A percentile compares a stretch with the other conserved stretches of the same genome.
These are phyloP conservation scores for Chydorus sphaericus DNA, from an alignment of 2,888 invertebrate species.

Conservation along the genomic window DNA sequence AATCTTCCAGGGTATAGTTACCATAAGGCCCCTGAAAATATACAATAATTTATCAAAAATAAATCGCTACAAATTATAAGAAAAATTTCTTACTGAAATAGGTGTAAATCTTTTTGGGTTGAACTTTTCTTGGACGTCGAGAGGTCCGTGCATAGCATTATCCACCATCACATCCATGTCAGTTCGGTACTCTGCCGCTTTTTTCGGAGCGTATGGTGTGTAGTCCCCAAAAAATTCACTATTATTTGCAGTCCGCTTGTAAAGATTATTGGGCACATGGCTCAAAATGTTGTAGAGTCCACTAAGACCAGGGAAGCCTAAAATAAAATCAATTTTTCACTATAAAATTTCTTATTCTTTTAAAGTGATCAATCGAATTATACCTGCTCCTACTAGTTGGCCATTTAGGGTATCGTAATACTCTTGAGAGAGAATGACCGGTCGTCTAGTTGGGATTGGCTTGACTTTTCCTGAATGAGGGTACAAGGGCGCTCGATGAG, in stretches of 20 bases:
- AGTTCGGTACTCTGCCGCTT: neutral
- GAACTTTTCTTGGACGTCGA: neutral
- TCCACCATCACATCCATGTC: constrained; percentile 6
- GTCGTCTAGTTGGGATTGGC: constrained; percentile 10
- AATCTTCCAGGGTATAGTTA: constrained; percentile 10
- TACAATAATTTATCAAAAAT: neutral
- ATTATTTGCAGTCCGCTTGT: constrained; percentile 4
- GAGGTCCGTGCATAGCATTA: constrained; percentile 8
- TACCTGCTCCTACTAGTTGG: neutral
- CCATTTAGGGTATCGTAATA: neutral
- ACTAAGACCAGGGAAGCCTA: neutral
- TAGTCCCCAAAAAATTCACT: constrained; percentile 9
- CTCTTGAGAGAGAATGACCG: constrained; percentile 13
- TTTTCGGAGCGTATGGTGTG: constrained; percentile 2
- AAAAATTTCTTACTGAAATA: neutral
- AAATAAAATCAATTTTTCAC: no score
- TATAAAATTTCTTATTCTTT: neutral
- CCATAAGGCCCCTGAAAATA: neutral
- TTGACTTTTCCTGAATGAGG: constrained; percentile 7
- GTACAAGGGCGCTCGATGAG: constrained; percentile 7
- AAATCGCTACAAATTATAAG: neutral
- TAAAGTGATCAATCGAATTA: neutral
- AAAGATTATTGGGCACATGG: neutral
- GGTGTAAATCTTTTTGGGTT: neutral
- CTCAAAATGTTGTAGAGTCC: constrained; percentile 6